Conservation (phyloP, 2,797 vertebrate genomes). For the Anguilla anguilla region DNA sequence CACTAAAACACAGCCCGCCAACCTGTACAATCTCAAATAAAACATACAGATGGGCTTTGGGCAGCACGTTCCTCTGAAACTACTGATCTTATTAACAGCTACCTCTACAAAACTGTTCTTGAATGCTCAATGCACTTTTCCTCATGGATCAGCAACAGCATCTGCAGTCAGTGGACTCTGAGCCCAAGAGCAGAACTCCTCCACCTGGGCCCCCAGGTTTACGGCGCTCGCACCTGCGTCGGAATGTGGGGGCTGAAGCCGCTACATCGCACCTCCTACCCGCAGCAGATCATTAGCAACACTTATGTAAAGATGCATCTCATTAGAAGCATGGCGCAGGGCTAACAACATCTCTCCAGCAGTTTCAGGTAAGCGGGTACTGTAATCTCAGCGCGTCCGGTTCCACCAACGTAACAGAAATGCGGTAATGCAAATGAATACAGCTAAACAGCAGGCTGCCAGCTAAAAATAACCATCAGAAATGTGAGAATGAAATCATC, state of each 20-base stretch:
- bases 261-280: not conserved
- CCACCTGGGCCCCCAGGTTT: not conserved
- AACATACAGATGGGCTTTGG: not conserved
- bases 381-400: not conserved
- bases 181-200: not conserved
- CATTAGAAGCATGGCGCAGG: not conserved
- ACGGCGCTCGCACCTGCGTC: not conserved
- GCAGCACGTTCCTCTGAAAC: not conserved
- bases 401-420: conserved; percentile 6
- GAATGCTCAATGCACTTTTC: not conserved
- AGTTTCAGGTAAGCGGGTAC: conserved; percentile 20
- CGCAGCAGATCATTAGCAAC: not conserved
- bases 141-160: not conserved
- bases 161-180: not conserved
- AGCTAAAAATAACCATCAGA: conserved; percentile 1
- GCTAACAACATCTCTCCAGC: not conserved
- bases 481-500: not conserved
- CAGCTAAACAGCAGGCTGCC: not conserved
- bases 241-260: not conserved
- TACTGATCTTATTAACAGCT: not conserved
- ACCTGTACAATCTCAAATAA: not conserved
- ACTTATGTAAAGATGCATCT: conserved; percentile 14
- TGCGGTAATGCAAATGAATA: conserved; percentile 27
- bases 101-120: not conserved
- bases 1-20: not conserved